A percentile compares a stretch with the other conserved stretches of the same genome.
These are phyloP conservation scores for Pammene aurita DNA, from an alignment of 2,888 invertebrate genomes.

Conservation along the genomic window DNA sequence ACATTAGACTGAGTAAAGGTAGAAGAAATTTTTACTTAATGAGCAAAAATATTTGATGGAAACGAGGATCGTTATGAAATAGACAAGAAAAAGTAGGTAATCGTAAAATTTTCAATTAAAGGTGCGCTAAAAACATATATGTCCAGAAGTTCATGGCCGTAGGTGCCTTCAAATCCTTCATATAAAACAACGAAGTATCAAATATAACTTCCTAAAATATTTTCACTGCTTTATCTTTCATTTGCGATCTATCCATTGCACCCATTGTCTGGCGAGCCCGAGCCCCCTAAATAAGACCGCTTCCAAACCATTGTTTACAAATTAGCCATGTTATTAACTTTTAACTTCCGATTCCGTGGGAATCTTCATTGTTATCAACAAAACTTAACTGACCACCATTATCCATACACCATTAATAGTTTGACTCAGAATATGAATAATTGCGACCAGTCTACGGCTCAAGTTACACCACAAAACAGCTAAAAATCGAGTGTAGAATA, in stretches of 20 bases:
- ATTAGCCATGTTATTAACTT: slow-evolving; percentile 42
- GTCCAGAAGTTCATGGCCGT: background rate
- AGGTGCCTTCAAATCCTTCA: background rate
- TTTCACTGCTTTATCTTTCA: slow-evolving; percentile 4
- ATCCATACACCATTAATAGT: background rate
- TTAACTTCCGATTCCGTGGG: slow-evolving; percentile 63
- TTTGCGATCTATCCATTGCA: slow-evolving; percentile 2
- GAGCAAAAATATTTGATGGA: too few relatives aligned
- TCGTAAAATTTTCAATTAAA: too few relatives aligned
- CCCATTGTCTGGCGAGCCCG: slow-evolving; percentile 24
- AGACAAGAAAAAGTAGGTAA: too few relatives aligned
- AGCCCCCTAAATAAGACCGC: slow-evolving; percentile 39
- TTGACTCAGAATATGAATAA: background rate
- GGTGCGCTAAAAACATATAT: too few relatives aligned
- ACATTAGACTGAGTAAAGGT: too few relatives aligned
- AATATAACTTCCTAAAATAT: background rate
- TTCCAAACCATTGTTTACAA: slow-evolving; percentile 53
- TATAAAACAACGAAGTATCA: background rate
- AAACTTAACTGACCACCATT: background rate
- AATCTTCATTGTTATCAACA: slow-evolving; percentile 52
- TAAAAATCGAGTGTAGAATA: background rate
- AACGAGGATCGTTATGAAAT: too few relatives aligned
- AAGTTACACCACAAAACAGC: background rate
- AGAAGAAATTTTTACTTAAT: too few relatives aligned
- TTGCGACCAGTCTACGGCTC: background rate